Conservation (phyloP, 2,113 vertebrate genomes). For the Chloroceryle aenea region DNA sequence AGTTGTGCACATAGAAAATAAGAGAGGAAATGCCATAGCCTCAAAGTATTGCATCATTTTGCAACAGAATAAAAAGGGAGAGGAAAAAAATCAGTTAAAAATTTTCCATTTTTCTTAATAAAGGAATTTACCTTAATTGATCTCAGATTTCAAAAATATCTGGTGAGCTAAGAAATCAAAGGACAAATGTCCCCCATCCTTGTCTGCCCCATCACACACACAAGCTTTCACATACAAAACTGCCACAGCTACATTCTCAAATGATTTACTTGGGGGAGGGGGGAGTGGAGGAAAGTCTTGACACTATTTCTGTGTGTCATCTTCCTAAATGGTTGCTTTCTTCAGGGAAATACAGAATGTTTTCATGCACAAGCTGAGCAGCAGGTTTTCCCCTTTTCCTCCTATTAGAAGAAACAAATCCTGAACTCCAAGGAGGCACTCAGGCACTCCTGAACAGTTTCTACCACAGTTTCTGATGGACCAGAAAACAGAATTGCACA, state of each 20-base stretch:
- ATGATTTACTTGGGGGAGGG: not conserved
- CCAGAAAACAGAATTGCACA: fast-evolving
- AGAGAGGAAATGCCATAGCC: not conserved
- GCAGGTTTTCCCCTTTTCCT: not conserved
- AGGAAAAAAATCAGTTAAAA: not conserved
- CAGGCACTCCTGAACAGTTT: fast-evolving
- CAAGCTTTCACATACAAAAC: not conserved
- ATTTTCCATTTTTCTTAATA: not conserved
- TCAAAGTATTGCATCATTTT: not conserved
- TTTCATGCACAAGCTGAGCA: not conserved
- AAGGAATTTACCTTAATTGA: not conserved
- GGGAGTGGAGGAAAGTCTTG: not conserved
- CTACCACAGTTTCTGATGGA: not conserved
- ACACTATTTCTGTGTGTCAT: not conserved
- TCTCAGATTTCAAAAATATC: not conserved
- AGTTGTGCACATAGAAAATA: not conserved
- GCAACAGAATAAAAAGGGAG: not conserved
- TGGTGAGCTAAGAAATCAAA: not conserved
- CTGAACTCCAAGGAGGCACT: not conserved
- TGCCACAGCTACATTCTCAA: not conserved
- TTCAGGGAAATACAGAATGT: not conserved
- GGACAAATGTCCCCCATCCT: not conserved
- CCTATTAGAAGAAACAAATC: not conserved
- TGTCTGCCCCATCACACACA: not conserved
- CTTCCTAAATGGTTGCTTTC: not conserved